Conservation (phyloP, 2,797 vertebrate genomes). For the Aselliscus stoliczkanus region DNA sequence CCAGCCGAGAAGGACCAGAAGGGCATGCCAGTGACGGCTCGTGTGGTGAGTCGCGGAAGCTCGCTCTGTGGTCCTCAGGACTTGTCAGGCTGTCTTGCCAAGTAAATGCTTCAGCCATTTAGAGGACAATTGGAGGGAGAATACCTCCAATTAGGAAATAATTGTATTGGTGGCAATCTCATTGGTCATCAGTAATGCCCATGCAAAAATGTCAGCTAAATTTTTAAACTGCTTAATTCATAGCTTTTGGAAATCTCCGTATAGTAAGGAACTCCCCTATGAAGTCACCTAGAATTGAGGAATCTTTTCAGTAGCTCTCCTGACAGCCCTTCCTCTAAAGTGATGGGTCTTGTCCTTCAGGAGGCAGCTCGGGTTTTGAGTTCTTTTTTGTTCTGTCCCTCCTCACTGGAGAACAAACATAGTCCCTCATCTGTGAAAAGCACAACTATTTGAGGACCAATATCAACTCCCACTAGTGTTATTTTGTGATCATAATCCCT, state of each 20-base stretch:
- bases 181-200: background rate
- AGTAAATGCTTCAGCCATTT: background rate
- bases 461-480: background rate
- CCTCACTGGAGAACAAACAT: background rate
- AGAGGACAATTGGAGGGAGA: background rate
- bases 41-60: slow-evolving; percentile 87
- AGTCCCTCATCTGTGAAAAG: background rate
- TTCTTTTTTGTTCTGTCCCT: background rate
- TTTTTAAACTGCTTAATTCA: background rate
- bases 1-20: slow-evolving; percentile 92
- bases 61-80: accelerated
- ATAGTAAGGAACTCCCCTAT: background rate
- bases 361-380: background rate
- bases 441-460: background rate
- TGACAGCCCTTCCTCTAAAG: background rate
- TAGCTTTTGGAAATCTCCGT: background rate
- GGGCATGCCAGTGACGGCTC: slow-evolving; percentile 92
- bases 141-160: background rate
- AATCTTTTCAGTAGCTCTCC: background rate
- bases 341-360: background rate
- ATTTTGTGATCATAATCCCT: background rate
- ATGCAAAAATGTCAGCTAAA: background rate
- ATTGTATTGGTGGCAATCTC: background rate
- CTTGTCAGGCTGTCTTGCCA: background rate
- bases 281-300: background rate